Conservation (phyloP, 2,888 invertebrate genomes). For the Pristionchus exspectatus region DNA sequence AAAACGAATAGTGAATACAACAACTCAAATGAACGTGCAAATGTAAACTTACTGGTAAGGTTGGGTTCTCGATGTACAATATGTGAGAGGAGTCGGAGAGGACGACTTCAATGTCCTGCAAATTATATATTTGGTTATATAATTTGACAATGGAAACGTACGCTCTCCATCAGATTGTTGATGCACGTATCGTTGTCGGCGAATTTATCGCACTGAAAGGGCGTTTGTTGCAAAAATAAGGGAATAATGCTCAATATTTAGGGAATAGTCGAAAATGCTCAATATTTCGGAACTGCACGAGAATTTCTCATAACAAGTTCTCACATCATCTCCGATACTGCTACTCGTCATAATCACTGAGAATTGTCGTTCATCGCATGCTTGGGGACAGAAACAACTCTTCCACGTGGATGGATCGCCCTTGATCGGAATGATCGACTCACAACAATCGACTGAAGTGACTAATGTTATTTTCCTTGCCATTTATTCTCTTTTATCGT, state of each 20-base stretch:
- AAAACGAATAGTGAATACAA: not conserved
- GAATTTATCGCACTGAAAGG: not conserved
- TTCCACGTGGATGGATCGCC: constrained; percentile 26
- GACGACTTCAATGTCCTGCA: constrained; percentile 15
- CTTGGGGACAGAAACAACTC: constrained; percentile 1
- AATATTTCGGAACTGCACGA: not conserved
- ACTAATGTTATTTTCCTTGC: too few relatives aligned
- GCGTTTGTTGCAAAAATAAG: too few relatives aligned
- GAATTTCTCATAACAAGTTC: not conserved
- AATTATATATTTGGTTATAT: not conserved
- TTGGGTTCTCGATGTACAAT: constrained; percentile 14
- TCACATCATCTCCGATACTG: constrained; percentile 12
- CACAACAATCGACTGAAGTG: constrained; percentile 40
- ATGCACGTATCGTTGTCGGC: constrained; percentile 13
- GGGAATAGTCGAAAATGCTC: not conserved
- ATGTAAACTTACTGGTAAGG: not conserved
- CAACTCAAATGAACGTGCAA: not conserved
- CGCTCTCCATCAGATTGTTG: constrained; percentile 16
- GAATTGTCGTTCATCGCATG: constrained; percentile 34
- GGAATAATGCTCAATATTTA: not conserved
- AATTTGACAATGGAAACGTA: not conserved
- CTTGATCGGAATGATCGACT: constrained; percentile 16
- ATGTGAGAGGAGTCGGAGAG: constrained; percentile 31
- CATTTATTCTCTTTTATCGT: too few relatives aligned
- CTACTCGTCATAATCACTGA: not conserved